Percentiles rank a stretch among this genome's conserved stretches.
Evolutionary conservation across 1,140 invertebrate genomes (phyloP).

Genomic region (Aphaenogaster floridana): DNA sequence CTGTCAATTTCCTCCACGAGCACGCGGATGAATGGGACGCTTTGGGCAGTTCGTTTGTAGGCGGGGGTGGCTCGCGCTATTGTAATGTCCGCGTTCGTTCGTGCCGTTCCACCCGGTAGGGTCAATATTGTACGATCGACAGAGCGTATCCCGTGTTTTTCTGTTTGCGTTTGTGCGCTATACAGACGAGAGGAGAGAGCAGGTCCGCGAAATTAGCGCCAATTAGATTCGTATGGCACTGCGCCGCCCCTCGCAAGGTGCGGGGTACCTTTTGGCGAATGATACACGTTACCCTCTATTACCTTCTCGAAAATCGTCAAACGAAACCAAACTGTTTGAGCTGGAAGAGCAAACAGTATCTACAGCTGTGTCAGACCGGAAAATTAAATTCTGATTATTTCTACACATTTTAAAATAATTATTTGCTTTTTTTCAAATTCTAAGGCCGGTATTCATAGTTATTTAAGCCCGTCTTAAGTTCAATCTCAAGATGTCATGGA

Average conservation of each 20-base stretch:
- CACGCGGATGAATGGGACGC: constrained; percentile 69
- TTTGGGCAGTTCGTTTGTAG: constrained; percentile 66
- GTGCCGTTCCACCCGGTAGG: constrained; percentile 60
- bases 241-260: constrained; percentile 42
- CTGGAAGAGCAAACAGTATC: neutral
- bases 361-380: neutral
- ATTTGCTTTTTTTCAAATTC: neutral
- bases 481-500: too few species aligned
- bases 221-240: constrained; percentile 75
- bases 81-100: constrained; percentile 69
- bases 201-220: constrained; percentile 75
- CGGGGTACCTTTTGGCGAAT: constrained; percentile 44
- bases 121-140: constrained; percentile 77
- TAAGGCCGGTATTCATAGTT: too few species aligned
- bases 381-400: neutral
- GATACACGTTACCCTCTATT: constrained; percentile 6
- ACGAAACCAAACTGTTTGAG: neutral
- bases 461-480: too few species aligned
- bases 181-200: constrained; percentile 31
- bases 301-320: neutral
- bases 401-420: neutral
- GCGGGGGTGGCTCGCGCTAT: constrained; percentile 69
- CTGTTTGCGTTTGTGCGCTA: constrained; percentile 69
- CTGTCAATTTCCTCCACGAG: constrained; percentile 71
- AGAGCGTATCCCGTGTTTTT: constrained; percentile 75